Evolutionary conservation across 2,888 invertebrate genomes (phyloP).

Genomic region (Trichopria drosophilae): DNA sequence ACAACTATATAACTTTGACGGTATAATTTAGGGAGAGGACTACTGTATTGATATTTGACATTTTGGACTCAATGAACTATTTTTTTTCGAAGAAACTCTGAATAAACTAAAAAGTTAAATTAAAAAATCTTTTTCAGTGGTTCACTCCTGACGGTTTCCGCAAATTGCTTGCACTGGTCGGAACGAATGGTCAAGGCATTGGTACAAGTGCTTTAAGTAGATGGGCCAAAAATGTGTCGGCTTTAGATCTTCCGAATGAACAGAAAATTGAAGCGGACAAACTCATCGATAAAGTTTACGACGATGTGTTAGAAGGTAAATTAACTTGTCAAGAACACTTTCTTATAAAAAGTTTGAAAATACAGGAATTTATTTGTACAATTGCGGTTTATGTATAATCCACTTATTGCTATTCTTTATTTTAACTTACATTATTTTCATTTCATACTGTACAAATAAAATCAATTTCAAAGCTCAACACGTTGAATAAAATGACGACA

Average conservation of each 20-base stretch:
- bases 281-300: constrained; percentile 81
- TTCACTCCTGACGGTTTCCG: constrained; percentile 84
- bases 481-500: too few species aligned
- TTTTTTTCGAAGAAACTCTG: constrained; percentile 3
- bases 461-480: too few species aligned
- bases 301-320: constrained; percentile 78
- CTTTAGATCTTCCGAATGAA: constrained; percentile 67
- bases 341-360: too few species aligned
- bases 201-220: constrained; percentile 86
- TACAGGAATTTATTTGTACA: too few species aligned
- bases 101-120: constrained; percentile 4
- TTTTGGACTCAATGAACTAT: constrained; percentile 8
- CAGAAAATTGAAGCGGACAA: constrained; percentile 72
- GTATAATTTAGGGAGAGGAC: too few species aligned
- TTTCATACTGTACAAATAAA: too few species aligned
- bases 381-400: too few species aligned
- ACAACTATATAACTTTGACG: too few species aligned
- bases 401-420: too few species aligned
- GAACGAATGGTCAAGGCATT: constrained; percentile 94
- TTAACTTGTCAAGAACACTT: constrained; percentile 19
- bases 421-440: too few species aligned
- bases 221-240: constrained; percentile 81
- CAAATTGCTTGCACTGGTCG: constrained; percentile 67
- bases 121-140: constrained; percentile 64
- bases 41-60: constrained; percentile 44